Evolutionary conservation across 2,888 invertebrate genomes (phyloP).

Genomic region (Stenoptilia bipunctidactyla): DNA sequence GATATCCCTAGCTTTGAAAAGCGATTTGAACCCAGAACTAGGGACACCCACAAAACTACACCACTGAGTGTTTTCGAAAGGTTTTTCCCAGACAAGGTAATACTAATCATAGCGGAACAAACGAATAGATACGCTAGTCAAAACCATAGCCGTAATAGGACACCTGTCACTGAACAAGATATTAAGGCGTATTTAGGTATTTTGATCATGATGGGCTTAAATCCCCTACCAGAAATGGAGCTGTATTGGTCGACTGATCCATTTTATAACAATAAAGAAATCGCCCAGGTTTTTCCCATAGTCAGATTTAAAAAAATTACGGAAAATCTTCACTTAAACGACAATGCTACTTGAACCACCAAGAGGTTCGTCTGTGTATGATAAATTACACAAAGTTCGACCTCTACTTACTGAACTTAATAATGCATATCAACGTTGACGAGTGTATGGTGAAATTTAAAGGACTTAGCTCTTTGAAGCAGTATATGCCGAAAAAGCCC

Average conservation of each 20-base stretch:
- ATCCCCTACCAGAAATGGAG: conserved; percentile 17
- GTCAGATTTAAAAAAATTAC: conserved; percentile 22
- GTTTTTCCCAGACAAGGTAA: too few species aligned
- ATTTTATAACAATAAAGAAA: conserved; percentile 22
- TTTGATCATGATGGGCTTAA: too few species aligned
- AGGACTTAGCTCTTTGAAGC: conserved; percentile 17
- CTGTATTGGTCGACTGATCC: conserved; percentile 21
- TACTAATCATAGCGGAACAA: too few species aligned
- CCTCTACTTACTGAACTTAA: conserved; percentile 18
- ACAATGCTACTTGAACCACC: conserved; percentile 18
- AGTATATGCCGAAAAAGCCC: conserved; percentile 21
- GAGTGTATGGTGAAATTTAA: conserved; percentile 25
- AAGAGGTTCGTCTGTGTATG: conserved; percentile 17
- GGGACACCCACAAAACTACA: too few species aligned
- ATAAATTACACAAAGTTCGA: conserved; percentile 21
- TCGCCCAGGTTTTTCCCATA: conserved; percentile 19
- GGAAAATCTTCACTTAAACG: conserved; percentile 19
- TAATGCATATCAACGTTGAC: conserved; percentile 15
- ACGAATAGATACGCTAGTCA: too few species aligned
- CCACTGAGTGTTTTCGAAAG: too few species aligned
- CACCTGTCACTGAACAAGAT: too few species aligned
- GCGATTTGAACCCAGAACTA: too few species aligned
- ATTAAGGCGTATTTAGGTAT: too few species aligned
- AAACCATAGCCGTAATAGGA: too few species aligned
- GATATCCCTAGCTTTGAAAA: too few species aligned